Percentiles rank a stretch among this genome's conserved stretches.
phyloP scores from a whole-genome alignment of 23 tunicate genomes.

The Ciona savignyi region DNA sequence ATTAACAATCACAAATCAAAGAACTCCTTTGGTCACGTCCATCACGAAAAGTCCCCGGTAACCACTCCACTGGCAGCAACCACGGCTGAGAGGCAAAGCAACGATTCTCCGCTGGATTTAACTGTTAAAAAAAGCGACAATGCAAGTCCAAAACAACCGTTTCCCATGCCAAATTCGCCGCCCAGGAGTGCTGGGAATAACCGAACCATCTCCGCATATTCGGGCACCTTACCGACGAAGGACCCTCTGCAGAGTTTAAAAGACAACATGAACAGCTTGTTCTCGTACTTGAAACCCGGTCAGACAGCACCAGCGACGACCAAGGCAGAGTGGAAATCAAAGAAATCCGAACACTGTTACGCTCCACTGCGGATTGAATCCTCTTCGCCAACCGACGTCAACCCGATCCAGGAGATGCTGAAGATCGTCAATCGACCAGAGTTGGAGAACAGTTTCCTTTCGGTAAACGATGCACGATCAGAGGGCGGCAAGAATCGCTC shows the following conservation, averaged over 20 bases:
- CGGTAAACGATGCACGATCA: background rate
- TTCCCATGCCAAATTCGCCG: no score
- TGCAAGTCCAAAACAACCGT: background rate
- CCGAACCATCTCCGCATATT: constrained; percentile 20
- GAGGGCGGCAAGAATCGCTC: background rate
- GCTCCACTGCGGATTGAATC: background rate
- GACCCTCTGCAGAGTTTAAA: constrained; percentile 40
- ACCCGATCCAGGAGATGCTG: constrained; percentile 79
- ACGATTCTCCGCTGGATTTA: background rate
- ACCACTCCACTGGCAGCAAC: background rate
- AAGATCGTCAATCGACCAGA: constrained; percentile 71
- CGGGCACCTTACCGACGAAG: constrained; percentile 14
- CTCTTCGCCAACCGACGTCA: constrained; percentile 6
- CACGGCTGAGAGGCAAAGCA: background rate
- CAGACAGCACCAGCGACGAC: background rate
- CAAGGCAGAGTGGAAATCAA: background rate
- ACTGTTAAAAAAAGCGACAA: background rate
- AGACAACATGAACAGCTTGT: constrained; percentile 33
- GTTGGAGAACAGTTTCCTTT: background rate
- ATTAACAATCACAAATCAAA: background rate
- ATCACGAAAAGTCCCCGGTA: background rate
- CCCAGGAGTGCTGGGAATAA: no score
- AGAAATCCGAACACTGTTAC: constrained; percentile 6
- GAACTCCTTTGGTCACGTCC: background rate
- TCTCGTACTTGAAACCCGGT: constrained; percentile 12